These are phyloP conservation scores for Acrobasis consociella DNA, from an alignment of 2,888 invertebrate genomes.

Conservation along the genomic window DNA sequence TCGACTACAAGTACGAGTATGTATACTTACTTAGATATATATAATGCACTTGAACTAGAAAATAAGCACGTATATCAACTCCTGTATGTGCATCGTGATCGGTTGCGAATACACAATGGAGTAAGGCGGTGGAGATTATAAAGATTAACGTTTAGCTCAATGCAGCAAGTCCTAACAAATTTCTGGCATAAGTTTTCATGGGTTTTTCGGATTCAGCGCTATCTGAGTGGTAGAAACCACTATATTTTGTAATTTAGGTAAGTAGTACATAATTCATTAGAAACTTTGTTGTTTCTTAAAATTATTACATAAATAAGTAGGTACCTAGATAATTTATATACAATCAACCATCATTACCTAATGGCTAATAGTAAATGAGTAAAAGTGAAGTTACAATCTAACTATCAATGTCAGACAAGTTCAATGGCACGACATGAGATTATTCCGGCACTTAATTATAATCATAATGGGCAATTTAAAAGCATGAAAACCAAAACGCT, in stretches of 20 bases:
- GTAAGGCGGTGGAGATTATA: not conserved
- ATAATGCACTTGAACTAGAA: no score
- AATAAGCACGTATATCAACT: no score
- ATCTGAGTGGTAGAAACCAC: not conserved
- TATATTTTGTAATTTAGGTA: not conserved
- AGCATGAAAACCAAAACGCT: constrained; percentile 13
- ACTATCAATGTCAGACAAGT: constrained; percentile 8
- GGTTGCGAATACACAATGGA: not conserved
- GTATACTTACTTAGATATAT: no score
- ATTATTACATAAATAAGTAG: not conserved
- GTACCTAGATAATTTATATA: no score
- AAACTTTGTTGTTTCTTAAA: not conserved
- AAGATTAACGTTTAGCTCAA: not conserved
- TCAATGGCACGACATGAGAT: constrained; percentile 4
- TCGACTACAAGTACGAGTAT: no score
- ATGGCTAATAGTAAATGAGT: not conserved
- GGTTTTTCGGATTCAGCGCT: not conserved
- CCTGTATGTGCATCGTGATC: not conserved
- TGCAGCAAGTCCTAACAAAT: not conserved
- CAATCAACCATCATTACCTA: not conserved
- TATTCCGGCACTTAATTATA: not conserved
- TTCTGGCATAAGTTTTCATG: not conserved
- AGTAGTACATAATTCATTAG: not conserved
- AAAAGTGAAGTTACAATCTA: constrained; percentile 3
- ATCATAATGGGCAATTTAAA: constrained; percentile 4